Conservation (phyloP, 2,797 vertebrate species). For the Zonotrichia albicollis region DNA sequence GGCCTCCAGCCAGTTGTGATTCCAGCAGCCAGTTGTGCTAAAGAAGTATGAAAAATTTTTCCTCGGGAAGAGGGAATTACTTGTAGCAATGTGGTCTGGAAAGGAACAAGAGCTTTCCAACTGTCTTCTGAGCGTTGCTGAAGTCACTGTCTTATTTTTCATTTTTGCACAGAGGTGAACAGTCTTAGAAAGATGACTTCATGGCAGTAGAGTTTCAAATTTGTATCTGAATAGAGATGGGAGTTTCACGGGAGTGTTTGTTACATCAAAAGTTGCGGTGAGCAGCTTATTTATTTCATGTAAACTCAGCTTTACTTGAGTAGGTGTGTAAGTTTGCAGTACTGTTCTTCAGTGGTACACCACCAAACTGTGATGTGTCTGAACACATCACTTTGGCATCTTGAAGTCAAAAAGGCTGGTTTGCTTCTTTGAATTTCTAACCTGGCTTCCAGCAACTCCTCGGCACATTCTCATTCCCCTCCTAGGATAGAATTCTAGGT, state of each 20-base stretch:
- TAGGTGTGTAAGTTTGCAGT: not conserved
- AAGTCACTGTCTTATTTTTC: not conserved
- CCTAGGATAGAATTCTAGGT: not conserved
- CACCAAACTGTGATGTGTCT: accelerated
- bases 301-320: not conserved
- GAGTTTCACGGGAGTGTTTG: not conserved
- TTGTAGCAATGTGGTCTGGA: not conserved
- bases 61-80: not conserved
- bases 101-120: not conserved
- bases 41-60: not conserved
- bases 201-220: not conserved
- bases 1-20: not conserved
- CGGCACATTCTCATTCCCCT: not conserved
- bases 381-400: not conserved
- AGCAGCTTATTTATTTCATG: not conserved
- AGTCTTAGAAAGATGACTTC: not conserved
- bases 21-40: not conserved
- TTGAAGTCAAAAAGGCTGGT: not conserved
- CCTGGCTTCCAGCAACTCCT: not conserved
- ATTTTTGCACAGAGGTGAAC: not conserved
- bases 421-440: not conserved
- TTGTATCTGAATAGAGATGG: not conserved
- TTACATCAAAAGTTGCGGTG: not conserved
- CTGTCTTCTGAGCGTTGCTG: not conserved
- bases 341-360: not conserved